Conservation (phyloP, 1,140 invertebrate genomes). For the Hypsibius dujardini region DNA sequence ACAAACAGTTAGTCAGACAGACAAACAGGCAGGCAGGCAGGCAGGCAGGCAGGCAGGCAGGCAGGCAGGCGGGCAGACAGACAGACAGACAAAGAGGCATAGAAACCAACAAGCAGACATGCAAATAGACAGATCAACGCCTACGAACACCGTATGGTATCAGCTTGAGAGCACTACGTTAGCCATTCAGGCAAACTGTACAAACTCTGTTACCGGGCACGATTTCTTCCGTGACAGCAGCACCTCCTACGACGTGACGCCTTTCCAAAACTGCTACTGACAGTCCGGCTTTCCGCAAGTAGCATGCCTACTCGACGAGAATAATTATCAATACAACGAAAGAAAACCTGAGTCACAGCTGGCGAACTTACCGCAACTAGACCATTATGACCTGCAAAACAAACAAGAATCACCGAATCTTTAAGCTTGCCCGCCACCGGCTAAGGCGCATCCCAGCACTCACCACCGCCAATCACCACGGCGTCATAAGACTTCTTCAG, state of each 20-base stretch:
- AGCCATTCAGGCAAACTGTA: background rate
- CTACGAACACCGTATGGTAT: too few species aligned
- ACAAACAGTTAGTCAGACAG: too few species aligned
- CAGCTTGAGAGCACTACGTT: slow-evolving; percentile 11
- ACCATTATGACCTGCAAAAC: slow-evolving; percentile 39
- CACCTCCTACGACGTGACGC: slow-evolving; percentile 39
- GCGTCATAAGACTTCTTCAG: slow-evolving; percentile 30
- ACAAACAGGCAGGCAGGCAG: too few species aligned
- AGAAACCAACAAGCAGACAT: too few species aligned
- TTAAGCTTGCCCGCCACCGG: too few species aligned
- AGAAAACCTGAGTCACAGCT: too few species aligned
- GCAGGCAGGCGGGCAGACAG: too few species aligned
- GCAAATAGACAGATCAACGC: too few species aligned
- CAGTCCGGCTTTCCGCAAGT: slow-evolving; percentile 38
- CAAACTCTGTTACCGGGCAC: slow-evolving; percentile 33
- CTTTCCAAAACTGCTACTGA: slow-evolving; percentile 40
- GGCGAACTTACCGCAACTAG: slow-evolving; percentile 34
- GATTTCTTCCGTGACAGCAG: slow-evolving; percentile 45
- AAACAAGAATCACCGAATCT: background rate
- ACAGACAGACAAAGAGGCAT: too few species aligned
- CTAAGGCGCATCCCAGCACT: too few species aligned
- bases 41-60: too few species aligned
- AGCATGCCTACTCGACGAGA: slow-evolving; percentile 38
- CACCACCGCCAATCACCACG: slow-evolving; percentile 36
- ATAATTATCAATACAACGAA: too few species aligned